Base-by-base conservation (phyloP, 2,888 invertebrate genomes). In the Drosophila conformis region DNA sequence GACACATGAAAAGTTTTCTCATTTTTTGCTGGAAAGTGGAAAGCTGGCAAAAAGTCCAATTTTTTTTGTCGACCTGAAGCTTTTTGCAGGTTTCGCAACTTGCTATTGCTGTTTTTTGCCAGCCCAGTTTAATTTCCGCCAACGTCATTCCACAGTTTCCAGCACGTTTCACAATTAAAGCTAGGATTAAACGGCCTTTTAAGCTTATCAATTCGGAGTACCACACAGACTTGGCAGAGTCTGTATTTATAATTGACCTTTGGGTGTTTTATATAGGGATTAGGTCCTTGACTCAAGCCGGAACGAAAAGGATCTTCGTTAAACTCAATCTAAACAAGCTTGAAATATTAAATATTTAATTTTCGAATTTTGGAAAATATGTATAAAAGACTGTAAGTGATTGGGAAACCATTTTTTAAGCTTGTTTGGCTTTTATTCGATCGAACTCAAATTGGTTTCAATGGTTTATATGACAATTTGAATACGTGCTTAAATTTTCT, bases 61-160 rank as follows among this genome's bases (percentile, higher is more conserved):
- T 63, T 76, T 69, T 69, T 65, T 73, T 76, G 61, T 59, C 35
- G 21, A 38, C 57, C 75, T 65, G 62, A 52, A 51, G 31, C 46
- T 60, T 69, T 54, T 63, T 35, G 57, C 36, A n/a, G 46, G 29
- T 66, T 51, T 52, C 21, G 27, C 29, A 31, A 40, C 36, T 18
- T 52, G 42, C 49, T 42, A 27, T 15, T 46, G 49, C 18, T 48
- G 13, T 10, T 59, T 52, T 71, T 71, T 68, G 29, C 38, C 38
- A 46, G 46, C 5, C 35, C 59, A 69, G 57, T 59, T 64, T 79
- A 56, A 72, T 69, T 76, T 72, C 80, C 77, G 51, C 46, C 57
- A 48, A 63, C 65, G 56, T 63, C 48, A 46, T 49, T 38, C 29
- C 15, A 25, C 33, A 60, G 51, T 56, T 64, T 74, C 33, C 60